Percentiles rank a stretch among this genome's conserved stretches.
These are phyloP conservation scores for Heliconius cydno DNA, from an alignment of 2,888 invertebrate genomes.

Conservation along the genomic window DNA sequence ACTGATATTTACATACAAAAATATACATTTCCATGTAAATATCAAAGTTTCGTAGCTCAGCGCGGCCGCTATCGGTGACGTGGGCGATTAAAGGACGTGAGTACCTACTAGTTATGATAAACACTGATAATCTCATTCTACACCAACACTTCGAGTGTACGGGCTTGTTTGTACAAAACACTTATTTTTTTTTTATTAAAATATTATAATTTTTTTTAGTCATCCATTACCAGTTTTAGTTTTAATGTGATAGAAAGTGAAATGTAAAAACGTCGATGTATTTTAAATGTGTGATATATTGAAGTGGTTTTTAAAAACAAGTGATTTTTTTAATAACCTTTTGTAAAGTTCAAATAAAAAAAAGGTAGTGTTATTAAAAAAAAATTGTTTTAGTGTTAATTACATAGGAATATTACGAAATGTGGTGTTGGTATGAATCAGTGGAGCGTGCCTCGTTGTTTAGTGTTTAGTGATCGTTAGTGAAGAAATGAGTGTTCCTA, in stretches of 20 bases:
- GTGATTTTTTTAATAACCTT: not conserved
- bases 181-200: constrained; percentile 49
- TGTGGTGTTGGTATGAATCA: constrained; percentile 67
- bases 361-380: not conserved
- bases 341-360: not conserved
- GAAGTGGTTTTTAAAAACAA: constrained; percentile 42
- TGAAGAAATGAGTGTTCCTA: constrained; percentile 76
- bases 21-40: constrained; percentile 52
- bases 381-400: constrained; percentile 64
- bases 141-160: constrained; percentile 65
- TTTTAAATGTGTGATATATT: not conserved
- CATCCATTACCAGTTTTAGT: not conserved
- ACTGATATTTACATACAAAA: too few species aligned
- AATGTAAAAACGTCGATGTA: not conserved
- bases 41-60: constrained; percentile 65
- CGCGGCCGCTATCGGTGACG: constrained; percentile 72
- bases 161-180: constrained; percentile 69
- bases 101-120: constrained; percentile 77
- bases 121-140: constrained; percentile 79
- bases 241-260: not conserved
- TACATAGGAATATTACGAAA: constrained; percentile 64
- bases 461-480: constrained; percentile 55
- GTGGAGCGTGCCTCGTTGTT: constrained; percentile 60
- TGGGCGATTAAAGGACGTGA: constrained; percentile 78
- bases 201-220: not conserved